Base-by-base conservation (phyloP, 2,113 vertebrate genomes). In the Paralichthys olivaceus region DNA sequence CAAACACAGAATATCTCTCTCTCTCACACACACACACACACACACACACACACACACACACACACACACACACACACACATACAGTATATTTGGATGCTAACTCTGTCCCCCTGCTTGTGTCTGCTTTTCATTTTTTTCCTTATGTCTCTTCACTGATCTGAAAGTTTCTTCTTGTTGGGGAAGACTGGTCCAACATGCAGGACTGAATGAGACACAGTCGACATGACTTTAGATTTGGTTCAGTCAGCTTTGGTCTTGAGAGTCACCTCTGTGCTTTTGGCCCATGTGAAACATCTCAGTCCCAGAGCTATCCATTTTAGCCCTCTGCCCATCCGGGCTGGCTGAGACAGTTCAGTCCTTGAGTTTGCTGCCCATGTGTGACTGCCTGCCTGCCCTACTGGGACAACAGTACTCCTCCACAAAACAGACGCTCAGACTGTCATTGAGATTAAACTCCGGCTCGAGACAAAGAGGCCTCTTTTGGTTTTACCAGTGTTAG, bases 311-410 rank as follows among this genome's bases (percentile, higher is more conserved):
- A 7, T 58, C 20, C 43, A 29, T 72, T 49, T 58, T 29, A 55
- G 54, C 63, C 22, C 43, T 22, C 28, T 34, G 55, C 47, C 79
- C 65, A 45, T 28, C 34, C 4, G 23, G 60, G 68, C 32, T 8
- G 20, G 54, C 70, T 59, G 25, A 25, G 29, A 67, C 55, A 7
- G 45, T 22, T 20, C 1, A 17, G 58, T 22, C 59, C 58, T 83
- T 68, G 55, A 75, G 58, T 73, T 12, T 43, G 26, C 60, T 63
- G 68, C 40, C 72, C 34, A 23, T 23, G 70, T 69, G 75, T 77
- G 59, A 73, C 28, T 43, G 61, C 40, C 28, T 63, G 45, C 67
- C 47, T 19, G 7, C 22, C 63, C 63, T 19, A 47, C 61, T 47
- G 79, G 53, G 67, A 55, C 59, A n/a, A 25, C 23, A 28, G 68